Evolutionary conservation across 37 sponge, comb jelly and placozoan genomes (phyloP).

Genomic region (Haliclona indistincta): DNA sequence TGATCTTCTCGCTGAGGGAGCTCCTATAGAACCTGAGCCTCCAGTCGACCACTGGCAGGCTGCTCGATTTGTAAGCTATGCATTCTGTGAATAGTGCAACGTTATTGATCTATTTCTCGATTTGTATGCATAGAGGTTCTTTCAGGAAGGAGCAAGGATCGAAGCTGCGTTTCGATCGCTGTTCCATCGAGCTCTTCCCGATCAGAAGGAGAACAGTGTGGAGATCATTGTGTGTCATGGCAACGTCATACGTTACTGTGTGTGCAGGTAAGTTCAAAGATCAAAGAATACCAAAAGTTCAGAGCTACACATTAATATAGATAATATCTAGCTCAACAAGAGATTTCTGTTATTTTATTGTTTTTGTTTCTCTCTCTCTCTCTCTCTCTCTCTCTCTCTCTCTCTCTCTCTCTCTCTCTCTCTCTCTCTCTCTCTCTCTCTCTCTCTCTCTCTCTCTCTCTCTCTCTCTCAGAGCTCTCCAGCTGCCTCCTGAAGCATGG

Average conservation of each 20-base stretch:
- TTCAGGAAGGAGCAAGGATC: slow-evolving; percentile 90
- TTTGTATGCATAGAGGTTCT: slow-evolving; percentile 75
- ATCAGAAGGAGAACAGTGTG: slow-evolving; percentile 73
- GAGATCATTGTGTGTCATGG: slow-evolving; percentile 94
- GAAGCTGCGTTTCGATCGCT: slow-evolving; percentile 93
- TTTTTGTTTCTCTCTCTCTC: neutral
- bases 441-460: neutral
- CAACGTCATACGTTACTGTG: slow-evolving; percentile 96
- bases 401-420: neutral
- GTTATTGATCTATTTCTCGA: neutral
- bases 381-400: neutral
- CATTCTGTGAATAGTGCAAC: neutral
- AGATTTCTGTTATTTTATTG: no score
- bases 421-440: neutral
- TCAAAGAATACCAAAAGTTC: no score
- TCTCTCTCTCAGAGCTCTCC: slow-evolving; percentile 78
- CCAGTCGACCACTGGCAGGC: slow-evolving; percentile 75
- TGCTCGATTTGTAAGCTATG: slow-evolving; percentile 50
- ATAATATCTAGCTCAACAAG: no score
- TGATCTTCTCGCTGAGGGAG: slow-evolving; percentile 86
- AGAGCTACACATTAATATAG: no score
- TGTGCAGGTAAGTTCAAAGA: slow-evolving; percentile 83
- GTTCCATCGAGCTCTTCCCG: slow-evolving; percentile 87
- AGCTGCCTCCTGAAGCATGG: slow-evolving; percentile 97
- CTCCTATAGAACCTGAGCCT: slow-evolving; percentile 87